phyloP scores from a whole-genome alignment of 2,888 invertebrate species.

The Drosophila infuscata region DNA sequence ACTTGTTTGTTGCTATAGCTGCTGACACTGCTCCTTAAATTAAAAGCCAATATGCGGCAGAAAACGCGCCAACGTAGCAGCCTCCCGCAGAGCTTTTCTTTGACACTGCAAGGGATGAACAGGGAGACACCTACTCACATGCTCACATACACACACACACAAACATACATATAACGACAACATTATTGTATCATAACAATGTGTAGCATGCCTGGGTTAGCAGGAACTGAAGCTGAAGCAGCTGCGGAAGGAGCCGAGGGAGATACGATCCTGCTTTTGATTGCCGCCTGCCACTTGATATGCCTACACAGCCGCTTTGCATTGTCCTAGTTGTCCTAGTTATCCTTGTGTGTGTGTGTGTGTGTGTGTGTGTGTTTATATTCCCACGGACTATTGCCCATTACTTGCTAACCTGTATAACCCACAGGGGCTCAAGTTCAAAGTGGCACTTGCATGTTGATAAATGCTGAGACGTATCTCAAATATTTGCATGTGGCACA shows the following conservation, averaged over 20 bases:
- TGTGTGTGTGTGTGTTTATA: conserved; percentile 30
- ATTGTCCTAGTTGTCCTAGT: conserved; percentile 13
- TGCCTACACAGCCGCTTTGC: conserved; percentile 26
- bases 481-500: conserved; percentile 39
- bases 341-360: conserved; percentile 7
- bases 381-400: conserved; percentile 53
- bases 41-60: conserved; percentile 76
- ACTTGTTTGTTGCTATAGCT: conserved; percentile 48
- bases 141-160: not conserved
- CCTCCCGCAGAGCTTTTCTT: conserved; percentile 37
- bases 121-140: not conserved
- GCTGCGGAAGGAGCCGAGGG: not conserved
- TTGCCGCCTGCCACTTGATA: conserved; percentile 67
- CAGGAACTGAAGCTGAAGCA: conserved; percentile 13
- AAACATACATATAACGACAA: conserved; percentile 8
- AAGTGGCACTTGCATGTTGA: conserved; percentile 31
- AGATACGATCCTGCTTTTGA: conserved; percentile 51
- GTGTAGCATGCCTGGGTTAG: conserved; percentile 38
- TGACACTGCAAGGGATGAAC: conserved; percentile 25
- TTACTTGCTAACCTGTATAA: conserved; percentile 50
- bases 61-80: conserved; percentile 69
- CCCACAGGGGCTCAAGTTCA: conserved; percentile 40
- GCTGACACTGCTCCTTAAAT: conserved; percentile 74
- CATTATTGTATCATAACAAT: conserved; percentile 64
- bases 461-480: conserved; percentile 24